Base-by-base conservation (phyloP, 1,140 invertebrate species). In the Heliconius congener region DNA sequence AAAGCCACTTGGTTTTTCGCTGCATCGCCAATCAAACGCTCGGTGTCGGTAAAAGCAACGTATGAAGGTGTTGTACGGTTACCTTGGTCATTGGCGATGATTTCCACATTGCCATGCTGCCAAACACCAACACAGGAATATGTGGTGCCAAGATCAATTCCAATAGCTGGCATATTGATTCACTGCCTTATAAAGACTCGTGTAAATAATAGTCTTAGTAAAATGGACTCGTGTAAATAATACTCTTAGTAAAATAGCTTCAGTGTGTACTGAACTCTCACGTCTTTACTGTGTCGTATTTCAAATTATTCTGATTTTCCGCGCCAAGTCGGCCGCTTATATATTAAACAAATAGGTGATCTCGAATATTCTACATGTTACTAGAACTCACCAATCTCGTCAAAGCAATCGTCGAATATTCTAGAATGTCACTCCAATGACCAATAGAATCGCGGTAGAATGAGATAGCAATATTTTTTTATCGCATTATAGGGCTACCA, bases 1-100 rank as follows among this genome's bases (percentile, higher is more conserved):
- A 94, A 86, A 18, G 90, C 97, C 16, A 97, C 97, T 87, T 97
- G 95, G 84, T 95, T 97, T 90, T 97, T 96, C 11, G 98, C 96
- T 4, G 95, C 60, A 66, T 66, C 60, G 0, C 96, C 97, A 6
- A 97, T 98, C 92, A 98, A 97, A 3, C 60, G 98, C 98, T 52
- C 99, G 98, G 94, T 98, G 99, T 66, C 60, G 3, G 60, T 66
- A 66, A 66, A 66, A 98, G 99, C 39, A 5, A 66, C 60, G 13
- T 66, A 66, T 66, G 60, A 66, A 30, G 60, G 60, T 66, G 60
- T 66, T 66, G 98, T 99, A 71, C 98, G 95, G 94, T 99, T 99
- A 30, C 98, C 98, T 95, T 98, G 98, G 91, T 99, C 60, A 66
- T 66, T 66, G 3, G 60, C 60, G 27, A 66, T 66, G 60, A 66